phyloP scores from a whole-genome alignment of 2,888 invertebrate species.

The Myopa testacea region DNA sequence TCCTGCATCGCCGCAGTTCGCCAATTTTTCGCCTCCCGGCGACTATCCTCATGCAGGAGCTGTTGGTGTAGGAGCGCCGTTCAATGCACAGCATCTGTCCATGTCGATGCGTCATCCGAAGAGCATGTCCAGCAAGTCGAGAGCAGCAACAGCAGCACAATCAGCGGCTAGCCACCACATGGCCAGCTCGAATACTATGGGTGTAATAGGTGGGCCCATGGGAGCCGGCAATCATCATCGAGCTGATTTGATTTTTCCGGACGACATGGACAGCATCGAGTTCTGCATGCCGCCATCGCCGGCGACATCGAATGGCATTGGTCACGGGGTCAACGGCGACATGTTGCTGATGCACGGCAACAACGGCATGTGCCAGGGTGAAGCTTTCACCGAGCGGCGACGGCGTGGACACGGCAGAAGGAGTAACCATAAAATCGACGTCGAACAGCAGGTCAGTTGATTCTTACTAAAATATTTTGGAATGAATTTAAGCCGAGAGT shows the following conservation, averaged over 20 bases:
- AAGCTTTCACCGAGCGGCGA: slow-evolving; percentile 64
- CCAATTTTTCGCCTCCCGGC: slow-evolving; percentile 82
- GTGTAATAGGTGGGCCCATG: slow-evolving; percentile 52
- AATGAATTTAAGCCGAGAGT: background rate
- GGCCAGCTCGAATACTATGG: slow-evolving; percentile 54
- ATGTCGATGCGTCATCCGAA: slow-evolving; percentile 59
- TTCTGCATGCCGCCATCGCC: slow-evolving; percentile 64
- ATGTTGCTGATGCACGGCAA: slow-evolving; percentile 54
- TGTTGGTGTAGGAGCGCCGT: slow-evolving; percentile 41
- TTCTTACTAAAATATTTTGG: background rate
- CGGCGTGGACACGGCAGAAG: slow-evolving; percentile 63
- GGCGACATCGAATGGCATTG: slow-evolving; percentile 57
- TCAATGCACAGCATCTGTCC: slow-evolving; percentile 46
- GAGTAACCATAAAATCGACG: slow-evolving; percentile 67
- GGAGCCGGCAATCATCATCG: slow-evolving; percentile 59
- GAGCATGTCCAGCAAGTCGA: slow-evolving; percentile 43
- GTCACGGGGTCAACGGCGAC: slow-evolving; percentile 53
- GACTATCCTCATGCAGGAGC: slow-evolving; percentile 73
- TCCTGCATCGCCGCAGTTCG: slow-evolving; percentile 70
- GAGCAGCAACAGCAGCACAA: slow-evolving; percentile 42
- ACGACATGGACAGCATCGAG: slow-evolving; percentile 67
- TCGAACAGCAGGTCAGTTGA: slow-evolving; percentile 64
- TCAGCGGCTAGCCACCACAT: slow-evolving; percentile 50
- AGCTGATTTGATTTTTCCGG: slow-evolving; percentile 64
- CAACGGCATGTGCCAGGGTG: slow-evolving; percentile 51